Conservation (phyloP, 2,888 invertebrate genomes). For the Macrophya alboannulata region DNA sequence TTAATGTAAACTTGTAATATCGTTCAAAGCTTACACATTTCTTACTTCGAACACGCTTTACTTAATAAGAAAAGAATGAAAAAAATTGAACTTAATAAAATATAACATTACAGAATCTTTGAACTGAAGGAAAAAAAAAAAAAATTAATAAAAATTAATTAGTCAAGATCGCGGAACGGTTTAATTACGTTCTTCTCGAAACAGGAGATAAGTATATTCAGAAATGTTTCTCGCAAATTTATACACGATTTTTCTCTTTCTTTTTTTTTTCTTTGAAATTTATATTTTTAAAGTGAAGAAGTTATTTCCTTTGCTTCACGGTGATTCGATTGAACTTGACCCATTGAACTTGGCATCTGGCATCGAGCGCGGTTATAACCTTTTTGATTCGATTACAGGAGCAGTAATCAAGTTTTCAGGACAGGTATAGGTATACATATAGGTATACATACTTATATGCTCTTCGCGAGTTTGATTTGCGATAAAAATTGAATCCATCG, state of each 20-base stretch:
- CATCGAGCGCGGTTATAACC: neutral
- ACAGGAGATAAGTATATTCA: neutral
- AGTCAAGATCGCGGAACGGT: conserved; percentile 27
- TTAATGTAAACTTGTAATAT: neutral
- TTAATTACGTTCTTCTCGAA: conserved; percentile 23
- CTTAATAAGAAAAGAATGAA: neutral
- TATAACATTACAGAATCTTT: neutral
- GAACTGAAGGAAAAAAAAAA: neutral
- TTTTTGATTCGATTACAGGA: neutral
- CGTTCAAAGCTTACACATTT: neutral
- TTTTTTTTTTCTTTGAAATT: neutral
- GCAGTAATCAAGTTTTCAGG: neutral
- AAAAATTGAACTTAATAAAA: neutral
- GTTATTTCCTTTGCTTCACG: neutral
- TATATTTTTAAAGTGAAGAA: neutral
- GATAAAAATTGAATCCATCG: neutral
- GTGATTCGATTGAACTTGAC: conserved; percentile 25
- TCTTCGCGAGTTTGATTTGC: neutral
- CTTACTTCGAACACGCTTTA: neutral
- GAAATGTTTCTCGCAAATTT: neutral
- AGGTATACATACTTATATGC: neutral
- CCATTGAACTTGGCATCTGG: conserved; percentile 26
- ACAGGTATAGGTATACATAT: no score
- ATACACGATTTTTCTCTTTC: neutral
- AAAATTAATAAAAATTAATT: neutral